phyloP scores from a whole-genome alignment of 53 echinoderm and acorn worm genomes.

The Astropecten irregularis region DNA sequence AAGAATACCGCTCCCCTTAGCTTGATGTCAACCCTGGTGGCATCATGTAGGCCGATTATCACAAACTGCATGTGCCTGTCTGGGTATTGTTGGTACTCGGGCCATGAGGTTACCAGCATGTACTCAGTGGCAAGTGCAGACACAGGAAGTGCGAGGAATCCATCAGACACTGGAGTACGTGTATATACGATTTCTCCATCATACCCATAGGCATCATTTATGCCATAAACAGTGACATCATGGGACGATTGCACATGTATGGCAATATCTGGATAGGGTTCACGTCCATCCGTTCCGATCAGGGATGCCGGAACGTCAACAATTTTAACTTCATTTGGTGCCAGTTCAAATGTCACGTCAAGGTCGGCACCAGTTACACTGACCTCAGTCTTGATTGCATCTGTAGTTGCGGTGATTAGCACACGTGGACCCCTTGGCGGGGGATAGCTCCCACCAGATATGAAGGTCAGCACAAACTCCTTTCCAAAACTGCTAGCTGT shows the following conservation, averaged over 20 bases:
- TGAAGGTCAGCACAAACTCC: conserved; percentile 40
- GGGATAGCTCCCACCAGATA: conserved; percentile 23
- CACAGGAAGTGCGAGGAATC: conserved; percentile 45
- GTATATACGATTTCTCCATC: neutral
- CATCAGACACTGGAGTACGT: conserved; percentile 27
- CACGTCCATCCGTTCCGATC: neutral
- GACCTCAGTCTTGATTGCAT: conserved; percentile 7
- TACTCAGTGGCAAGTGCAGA: conserved; percentile 43
- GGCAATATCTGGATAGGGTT: conserved; percentile 12
- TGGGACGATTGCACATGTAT: conserved; percentile 31
- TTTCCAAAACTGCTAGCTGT: conserved; percentile 1
- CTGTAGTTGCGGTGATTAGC: conserved; percentile 21
- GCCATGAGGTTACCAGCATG: conserved; percentile 20
- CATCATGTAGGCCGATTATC: conserved; percentile 37
- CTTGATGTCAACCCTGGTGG: conserved; percentile 17
- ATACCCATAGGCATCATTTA: conserved; percentile 50
- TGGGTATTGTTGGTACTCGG: neutral
- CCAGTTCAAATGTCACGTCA: neutral
- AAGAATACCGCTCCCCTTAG: conserved; percentile 16
- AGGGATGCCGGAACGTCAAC: conserved; percentile 21
- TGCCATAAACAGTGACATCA: conserved; percentile 41
- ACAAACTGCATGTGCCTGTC: conserved; percentile 22
- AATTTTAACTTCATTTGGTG: neutral
- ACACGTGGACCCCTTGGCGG: conserved; percentile 6
- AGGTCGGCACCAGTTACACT: neutral